These are phyloP conservation scores for Poecilus cupreus DNA, from an alignment of 2,888 invertebrate genomes.

Conservation along the genomic window DNA sequence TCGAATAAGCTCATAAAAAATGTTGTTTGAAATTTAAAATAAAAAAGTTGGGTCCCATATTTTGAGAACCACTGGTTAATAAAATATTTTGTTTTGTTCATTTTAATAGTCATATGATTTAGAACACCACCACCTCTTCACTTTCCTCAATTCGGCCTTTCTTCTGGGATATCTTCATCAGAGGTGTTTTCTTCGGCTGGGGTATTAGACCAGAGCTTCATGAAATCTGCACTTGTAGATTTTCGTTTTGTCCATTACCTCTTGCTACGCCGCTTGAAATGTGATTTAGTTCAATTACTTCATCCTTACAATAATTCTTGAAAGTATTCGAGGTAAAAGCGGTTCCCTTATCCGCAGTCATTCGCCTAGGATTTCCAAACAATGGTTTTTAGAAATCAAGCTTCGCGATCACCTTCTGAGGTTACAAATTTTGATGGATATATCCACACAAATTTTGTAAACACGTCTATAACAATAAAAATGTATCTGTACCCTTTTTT, in stretches of 20 bases:
- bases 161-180: neutral
- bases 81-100: too few species aligned
- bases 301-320: neutral
- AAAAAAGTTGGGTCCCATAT: too few species aligned
- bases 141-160: neutral
- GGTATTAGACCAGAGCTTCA: neutral
- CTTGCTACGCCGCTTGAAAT: neutral
- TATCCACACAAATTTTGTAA: neutral
- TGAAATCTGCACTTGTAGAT: neutral
- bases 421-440: neutral
- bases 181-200: too few species aligned
- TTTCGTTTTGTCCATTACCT: neutral
- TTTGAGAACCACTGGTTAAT: too few species aligned
- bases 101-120: too few species aligned
- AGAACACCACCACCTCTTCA: too few species aligned
- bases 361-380: constrained; percentile 15
- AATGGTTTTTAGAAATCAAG: neutral
- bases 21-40: too few species aligned
- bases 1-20: too few species aligned
- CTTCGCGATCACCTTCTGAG: constrained; percentile 60
- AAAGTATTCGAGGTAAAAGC: constrained; percentile 2
- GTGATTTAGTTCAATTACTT: too few species aligned
- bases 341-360: neutral
- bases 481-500: neutral
- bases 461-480: neutral